phyloP scores from a whole-genome alignment of 2,888 invertebrate genomes.

The Linhomoeus sp. region DNA sequence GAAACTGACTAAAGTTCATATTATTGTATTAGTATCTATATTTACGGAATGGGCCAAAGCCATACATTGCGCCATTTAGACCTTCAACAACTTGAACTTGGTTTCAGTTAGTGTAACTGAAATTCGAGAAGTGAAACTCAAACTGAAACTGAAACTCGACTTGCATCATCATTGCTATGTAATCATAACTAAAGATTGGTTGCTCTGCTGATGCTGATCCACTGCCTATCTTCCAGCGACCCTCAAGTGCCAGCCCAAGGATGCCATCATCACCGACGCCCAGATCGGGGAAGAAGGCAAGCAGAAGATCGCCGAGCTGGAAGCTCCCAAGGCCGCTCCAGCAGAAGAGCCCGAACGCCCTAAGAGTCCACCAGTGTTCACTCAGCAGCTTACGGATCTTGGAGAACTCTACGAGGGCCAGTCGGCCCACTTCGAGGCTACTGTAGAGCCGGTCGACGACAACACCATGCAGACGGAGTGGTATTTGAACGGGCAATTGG shows the following conservation, averaged over 20 bases:
- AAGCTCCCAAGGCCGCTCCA: constrained; percentile 14
- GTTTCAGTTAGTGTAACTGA: too few relatives aligned
- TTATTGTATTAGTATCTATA: too few relatives aligned
- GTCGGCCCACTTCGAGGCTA: constrained; percentile 72
- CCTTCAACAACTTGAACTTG: too few relatives aligned
- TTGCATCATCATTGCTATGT: too few relatives aligned
- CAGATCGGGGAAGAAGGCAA: constrained; percentile 1
- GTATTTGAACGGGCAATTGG: constrained; percentile 61
- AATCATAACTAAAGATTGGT: background rate
- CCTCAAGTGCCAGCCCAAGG: constrained; percentile 1
- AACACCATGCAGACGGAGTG: constrained; percentile 58
- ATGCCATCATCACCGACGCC: constrained; percentile 4
- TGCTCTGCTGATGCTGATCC: too few relatives aligned
- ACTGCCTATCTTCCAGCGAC: too few relatives aligned
- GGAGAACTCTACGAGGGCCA: constrained; percentile 45
- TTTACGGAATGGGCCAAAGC: too few relatives aligned
- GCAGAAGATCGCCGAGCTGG: constrained; percentile 12
- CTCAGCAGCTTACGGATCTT: constrained; percentile 8
- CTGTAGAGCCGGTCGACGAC: constrained; percentile 71
- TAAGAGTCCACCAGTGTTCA: constrained; percentile 13
- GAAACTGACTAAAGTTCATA: too few relatives aligned
- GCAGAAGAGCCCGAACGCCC: constrained; percentile 15
- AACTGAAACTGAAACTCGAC: too few relatives aligned
- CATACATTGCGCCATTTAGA: too few relatives aligned
- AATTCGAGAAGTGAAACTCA: too few relatives aligned